A percentile compares a stretch with the other conserved stretches of the same genome.
Evolutionary conservation across 1,140 invertebrate species (phyloP).

Genomic region (Trachymyrmex septentrionalis): DNA sequence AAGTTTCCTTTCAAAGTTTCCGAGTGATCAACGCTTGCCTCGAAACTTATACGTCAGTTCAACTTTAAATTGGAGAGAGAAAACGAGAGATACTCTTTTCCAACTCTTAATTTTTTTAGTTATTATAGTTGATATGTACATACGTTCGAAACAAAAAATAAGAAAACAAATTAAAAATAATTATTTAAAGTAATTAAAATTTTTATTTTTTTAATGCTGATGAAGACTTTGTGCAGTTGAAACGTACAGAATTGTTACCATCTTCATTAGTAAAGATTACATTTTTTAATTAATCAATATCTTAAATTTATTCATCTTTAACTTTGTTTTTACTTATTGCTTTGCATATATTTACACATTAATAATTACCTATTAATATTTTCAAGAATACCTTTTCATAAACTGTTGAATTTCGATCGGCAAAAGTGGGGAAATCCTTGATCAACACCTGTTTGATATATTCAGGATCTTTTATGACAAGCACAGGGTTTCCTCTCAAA

Average conservation of each 20-base stretch:
- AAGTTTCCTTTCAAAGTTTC: slow-evolving; percentile 41
- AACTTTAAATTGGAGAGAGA: slow-evolving; percentile 28
- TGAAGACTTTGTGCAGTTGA: too few species aligned
- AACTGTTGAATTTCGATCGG: neutral
- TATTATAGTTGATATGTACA: slow-evolving; percentile 3
- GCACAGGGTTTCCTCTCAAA: neutral
- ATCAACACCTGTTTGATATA: slow-evolving; percentile 66
- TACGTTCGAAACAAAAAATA: neutral
- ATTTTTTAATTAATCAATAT: too few species aligned
- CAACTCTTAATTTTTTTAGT: slow-evolving; percentile 7
- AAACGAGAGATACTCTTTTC: neutral
- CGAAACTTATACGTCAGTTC: slow-evolving; percentile 39
- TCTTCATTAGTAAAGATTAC: too few species aligned
- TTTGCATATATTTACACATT: neutral
- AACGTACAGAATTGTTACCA: too few species aligned
- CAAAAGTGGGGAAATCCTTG: slow-evolving; percentile 61
- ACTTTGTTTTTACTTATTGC: too few species aligned
- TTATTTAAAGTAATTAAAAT: slow-evolving; percentile 4
- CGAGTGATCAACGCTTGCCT: slow-evolving; percentile 22
- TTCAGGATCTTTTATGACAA: slow-evolving; percentile 43
- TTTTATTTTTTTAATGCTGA: too few species aligned
- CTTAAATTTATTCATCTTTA: too few species aligned
- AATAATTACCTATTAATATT: neutral
- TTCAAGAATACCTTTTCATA: slow-evolving; percentile 36
- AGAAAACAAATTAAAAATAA: neutral